Conservation (phyloP, 2,113 vertebrate species). For the Oxygymnocypris stewartii region DNA sequence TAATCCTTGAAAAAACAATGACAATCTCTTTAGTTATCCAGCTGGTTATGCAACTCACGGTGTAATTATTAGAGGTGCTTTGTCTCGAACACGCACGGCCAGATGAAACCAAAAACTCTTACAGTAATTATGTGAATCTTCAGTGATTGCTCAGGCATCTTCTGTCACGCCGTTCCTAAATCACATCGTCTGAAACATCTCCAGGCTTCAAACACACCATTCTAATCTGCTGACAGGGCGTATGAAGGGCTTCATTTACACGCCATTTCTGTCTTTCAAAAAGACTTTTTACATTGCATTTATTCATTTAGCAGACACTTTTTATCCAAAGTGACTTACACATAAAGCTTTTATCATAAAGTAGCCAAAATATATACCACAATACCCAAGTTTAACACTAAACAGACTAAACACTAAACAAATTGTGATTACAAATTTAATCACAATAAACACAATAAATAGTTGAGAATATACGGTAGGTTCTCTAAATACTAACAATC, state of each 20-base stretch:
- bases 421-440: too few species aligned
- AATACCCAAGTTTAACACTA: not conserved
- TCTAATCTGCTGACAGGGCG: conserved; percentile 3
- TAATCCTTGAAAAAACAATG: not conserved
- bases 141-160: not conserved
- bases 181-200: conserved; percentile 35
- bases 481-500: not conserved
- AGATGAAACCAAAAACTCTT: conserved; percentile 10
- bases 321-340: not conserved
- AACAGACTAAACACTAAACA: too few species aligned
- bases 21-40: not conserved
- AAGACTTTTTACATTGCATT: not conserved
- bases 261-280: not conserved
- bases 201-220: not conserved
- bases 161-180: not conserved
- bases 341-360: not conserved
- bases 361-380: not conserved
- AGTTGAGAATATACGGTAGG: not conserved
- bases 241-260: not conserved
- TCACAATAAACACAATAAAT: too few species aligned
- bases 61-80: not conserved
- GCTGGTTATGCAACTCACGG: not conserved
- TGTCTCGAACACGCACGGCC: conserved; percentile 12
- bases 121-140: conserved; percentile 18
- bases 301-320: not conserved